phyloP scores from a whole-genome alignment of 2,797 vertebrate genomes.

The Poeciliopsis infans region DNA sequence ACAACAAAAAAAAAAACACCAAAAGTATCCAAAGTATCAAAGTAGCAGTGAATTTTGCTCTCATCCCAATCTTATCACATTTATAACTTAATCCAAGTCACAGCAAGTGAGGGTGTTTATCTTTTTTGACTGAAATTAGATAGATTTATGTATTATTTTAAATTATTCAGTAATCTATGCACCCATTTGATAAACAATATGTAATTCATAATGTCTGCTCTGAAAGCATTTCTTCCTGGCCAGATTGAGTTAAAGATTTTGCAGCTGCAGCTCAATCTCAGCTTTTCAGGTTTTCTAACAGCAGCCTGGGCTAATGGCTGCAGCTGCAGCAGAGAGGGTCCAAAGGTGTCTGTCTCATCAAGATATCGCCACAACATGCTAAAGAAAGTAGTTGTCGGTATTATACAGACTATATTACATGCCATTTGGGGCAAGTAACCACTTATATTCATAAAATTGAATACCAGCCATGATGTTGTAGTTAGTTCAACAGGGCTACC shows the following conservation, averaged over 20 bases:
- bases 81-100: background rate
- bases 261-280: background rate
- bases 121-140: background rate
- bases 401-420: background rate
- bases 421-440: background rate
- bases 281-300: background rate
- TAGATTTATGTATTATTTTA: background rate
- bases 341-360: background rate
- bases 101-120: background rate
- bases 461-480: background rate
- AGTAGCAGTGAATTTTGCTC: background rate
- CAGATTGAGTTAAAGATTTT: background rate
- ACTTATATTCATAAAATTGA: background rate
- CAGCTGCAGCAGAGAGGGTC: background rate
- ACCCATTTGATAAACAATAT: background rate
- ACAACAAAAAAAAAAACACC: background rate
- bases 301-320: background rate
- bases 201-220: background rate
- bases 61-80: background rate
- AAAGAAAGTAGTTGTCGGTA: background rate
- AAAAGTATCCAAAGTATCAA: background rate
- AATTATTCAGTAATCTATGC: background rate
- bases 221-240: background rate
- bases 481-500: background rate
- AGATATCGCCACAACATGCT: background rate